These are phyloP conservation scores for Eustalomyia histrio DNA, from an alignment of 2,888 invertebrate genomes.

Conservation along the genomic window DNA sequence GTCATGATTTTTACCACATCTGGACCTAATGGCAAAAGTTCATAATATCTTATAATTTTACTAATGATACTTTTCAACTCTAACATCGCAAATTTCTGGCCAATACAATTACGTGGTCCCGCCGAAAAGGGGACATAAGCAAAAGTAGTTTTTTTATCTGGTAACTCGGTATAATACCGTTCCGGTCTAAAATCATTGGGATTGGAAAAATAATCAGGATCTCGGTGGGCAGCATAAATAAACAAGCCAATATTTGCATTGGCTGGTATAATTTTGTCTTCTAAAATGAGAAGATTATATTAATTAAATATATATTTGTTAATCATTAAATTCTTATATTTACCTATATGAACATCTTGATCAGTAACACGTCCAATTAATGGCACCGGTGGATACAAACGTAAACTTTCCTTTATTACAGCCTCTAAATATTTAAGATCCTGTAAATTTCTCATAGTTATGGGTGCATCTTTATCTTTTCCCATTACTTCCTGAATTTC, in stretches of 20 bases:
- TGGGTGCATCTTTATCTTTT: conserved; percentile 66
- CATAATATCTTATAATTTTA: conserved; percentile 72
- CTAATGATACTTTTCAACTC: conserved; percentile 75
- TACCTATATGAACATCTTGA: conserved; percentile 81
- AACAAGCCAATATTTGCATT: conserved; percentile 70
- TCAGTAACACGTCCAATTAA: conserved; percentile 81
- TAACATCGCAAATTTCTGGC: conserved; percentile 76
- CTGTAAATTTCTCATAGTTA: conserved; percentile 69
- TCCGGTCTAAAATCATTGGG: conserved; percentile 75
- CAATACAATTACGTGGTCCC: conserved; percentile 82
- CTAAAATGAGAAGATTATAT: conserved; percentile 61
- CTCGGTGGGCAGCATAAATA: conserved; percentile 72
- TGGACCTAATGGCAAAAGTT: conserved; percentile 72
- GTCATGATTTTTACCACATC: conserved; percentile 69
- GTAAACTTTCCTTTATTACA: conserved; percentile 84
- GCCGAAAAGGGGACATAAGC: conserved; percentile 82
- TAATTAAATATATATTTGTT: neutral
- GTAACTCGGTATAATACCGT: conserved; percentile 78
- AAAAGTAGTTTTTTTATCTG: conserved; percentile 77
- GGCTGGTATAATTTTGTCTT: conserved; percentile 72
- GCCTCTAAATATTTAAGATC: conserved; percentile 81
- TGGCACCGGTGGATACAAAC: conserved; percentile 84
- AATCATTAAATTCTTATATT: conserved; percentile 62
- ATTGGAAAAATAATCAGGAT: conserved; percentile 72
- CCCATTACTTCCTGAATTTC: conserved; percentile 73